Evolutionary conservation across 2,113 vertebrate genomes (phyloP).

Genomic region (Cyprinodon tularosa): DNA sequence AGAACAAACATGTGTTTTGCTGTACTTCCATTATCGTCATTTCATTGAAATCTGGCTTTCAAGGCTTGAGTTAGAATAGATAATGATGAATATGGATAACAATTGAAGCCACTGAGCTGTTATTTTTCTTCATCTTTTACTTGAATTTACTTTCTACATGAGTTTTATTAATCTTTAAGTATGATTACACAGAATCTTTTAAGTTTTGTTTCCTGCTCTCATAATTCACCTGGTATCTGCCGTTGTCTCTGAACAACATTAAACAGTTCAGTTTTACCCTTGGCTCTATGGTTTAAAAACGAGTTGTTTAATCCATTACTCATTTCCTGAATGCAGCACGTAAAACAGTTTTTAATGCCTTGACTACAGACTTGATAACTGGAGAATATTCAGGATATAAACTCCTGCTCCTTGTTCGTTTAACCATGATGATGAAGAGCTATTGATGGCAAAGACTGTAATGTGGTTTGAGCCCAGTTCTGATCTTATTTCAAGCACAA

Average conservation of each 20-base stretch:
- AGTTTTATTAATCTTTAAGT: neutral
- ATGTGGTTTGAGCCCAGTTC: neutral
- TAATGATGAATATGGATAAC: neutral
- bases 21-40: neutral
- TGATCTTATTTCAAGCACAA: neutral
- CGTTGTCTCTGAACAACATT: neutral
- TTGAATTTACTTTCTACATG: neutral
- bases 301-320: neutral
- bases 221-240: neutral
- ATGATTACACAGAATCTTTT: neutral
- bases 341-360: neutral
- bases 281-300: neutral
- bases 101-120: neutral
- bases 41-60: neutral
- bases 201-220: neutral
- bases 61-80: neutral
- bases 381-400: neutral
- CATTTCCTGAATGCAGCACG: neutral
- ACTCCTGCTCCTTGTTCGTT: neutral
- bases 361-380: neutral
- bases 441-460: neutral
- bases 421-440: neutral
- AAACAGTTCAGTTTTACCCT: slow-evolving; percentile 4
- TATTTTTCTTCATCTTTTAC: neutral
- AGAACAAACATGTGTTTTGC: neutral